These are phyloP conservation scores for Oreochromis aureus DNA, from an alignment of 2,113 vertebrate species.

Conservation along the genomic window DNA sequence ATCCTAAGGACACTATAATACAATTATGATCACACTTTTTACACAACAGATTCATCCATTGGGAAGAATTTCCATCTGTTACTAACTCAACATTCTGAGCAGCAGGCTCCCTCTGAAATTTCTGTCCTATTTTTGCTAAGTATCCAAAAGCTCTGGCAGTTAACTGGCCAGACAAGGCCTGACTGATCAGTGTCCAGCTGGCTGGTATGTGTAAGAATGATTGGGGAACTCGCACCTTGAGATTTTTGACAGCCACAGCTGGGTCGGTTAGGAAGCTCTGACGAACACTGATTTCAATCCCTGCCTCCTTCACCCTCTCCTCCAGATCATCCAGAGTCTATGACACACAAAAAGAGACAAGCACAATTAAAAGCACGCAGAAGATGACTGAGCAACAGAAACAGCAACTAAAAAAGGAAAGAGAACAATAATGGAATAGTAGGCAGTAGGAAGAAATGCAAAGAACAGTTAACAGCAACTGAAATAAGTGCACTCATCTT, in stretches of 20 bases:
- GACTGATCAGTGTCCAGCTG: neutral
- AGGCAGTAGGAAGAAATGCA: neutral
- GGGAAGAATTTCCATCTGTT: neutral
- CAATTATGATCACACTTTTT: neutral
- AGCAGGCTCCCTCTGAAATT: neutral
- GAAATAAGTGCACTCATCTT: neutral
- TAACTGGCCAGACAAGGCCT: neutral
- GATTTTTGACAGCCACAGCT: conserved; percentile 89
- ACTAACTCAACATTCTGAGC: neutral
- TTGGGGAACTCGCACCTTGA: conserved; percentile 78
- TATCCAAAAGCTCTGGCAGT: neutral
- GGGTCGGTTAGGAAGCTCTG: conserved; percentile 96
- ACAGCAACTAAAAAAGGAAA: neutral
- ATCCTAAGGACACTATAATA: neutral
- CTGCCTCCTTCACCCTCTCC: conserved; percentile 86
- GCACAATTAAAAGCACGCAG: neutral
- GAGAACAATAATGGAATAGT: neutral
- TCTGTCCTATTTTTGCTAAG: neutral
- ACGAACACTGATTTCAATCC: conserved; percentile 92
- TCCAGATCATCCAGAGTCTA: conserved; percentile 93
- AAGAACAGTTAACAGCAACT: neutral
- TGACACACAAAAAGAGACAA: neutral
- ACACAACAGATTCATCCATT: neutral
- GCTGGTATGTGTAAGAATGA: neutral
- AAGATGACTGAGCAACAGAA: neutral